Evolutionary conservation across 2,888 invertebrate species (phyloP).

Genomic region (Spatulosminthurus flaviceps): DNA sequence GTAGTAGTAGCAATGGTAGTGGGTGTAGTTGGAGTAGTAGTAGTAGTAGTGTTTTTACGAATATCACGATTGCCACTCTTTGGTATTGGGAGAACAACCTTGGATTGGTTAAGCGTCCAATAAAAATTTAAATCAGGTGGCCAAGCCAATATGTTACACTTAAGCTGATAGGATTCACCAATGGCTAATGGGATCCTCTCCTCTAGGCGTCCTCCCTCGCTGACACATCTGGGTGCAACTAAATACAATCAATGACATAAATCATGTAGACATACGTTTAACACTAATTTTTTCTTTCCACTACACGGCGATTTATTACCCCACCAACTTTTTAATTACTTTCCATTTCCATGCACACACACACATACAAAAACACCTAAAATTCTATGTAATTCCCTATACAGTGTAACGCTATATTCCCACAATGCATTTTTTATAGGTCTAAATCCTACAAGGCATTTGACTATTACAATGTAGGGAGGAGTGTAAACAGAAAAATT

Average conservation of each 20-base stretch:
- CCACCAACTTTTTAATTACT: conserved; percentile 13
- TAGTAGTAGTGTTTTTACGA: background rate
- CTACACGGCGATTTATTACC: background rate
- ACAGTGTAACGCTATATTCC: no score
- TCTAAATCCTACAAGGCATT: no score
- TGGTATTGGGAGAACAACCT: conserved; percentile 29
- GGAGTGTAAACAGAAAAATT: no score
- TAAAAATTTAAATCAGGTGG: conserved; percentile 62
- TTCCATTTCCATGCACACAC: background rate
- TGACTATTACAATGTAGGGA: no score
- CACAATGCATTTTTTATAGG: no score
- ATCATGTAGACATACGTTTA: background rate
- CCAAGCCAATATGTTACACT: conserved; percentile 60
- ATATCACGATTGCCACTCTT: conserved; percentile 21
- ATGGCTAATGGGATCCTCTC: conserved; percentile 53
- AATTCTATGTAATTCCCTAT: no score
- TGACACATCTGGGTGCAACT: conserved; percentile 59
- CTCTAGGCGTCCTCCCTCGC: conserved; percentile 30
- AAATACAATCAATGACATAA: conserved; percentile 32
- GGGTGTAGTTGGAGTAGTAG: background rate
- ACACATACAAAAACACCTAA: no score
- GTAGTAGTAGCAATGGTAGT: background rate
- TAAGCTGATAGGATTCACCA: conserved; percentile 57
- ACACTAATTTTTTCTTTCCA: conserved; percentile 9
- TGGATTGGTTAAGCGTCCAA: conserved; percentile 59